Evolutionary conservation across 2,888 invertebrate species (phyloP).

Genomic region (Sarcophaga variegata): DNA sequence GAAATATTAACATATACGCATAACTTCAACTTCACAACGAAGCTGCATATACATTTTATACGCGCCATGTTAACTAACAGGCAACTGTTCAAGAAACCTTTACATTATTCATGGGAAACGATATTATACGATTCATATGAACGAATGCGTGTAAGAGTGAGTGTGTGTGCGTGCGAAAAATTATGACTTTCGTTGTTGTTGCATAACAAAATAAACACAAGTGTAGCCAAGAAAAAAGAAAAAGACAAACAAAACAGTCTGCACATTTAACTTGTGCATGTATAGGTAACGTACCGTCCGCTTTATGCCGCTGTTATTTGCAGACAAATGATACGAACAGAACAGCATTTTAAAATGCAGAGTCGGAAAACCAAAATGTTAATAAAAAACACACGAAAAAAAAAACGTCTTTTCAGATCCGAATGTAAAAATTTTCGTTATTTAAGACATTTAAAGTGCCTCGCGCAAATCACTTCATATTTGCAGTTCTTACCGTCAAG

Average conservation of each 20-base stretch:
- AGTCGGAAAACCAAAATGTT: constrained; percentile 32
- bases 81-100: background rate
- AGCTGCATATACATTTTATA: constrained; percentile 24
- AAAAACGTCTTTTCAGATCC: constrained; percentile 72
- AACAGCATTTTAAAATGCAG: background rate
- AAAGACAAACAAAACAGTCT: too few relatives aligned
- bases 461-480: constrained; percentile 82
- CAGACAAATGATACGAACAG: constrained; percentile 15
- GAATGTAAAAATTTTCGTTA: constrained; percentile 75
- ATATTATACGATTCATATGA: too few relatives aligned
- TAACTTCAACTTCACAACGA: background rate
- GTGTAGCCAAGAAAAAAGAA: too few relatives aligned
- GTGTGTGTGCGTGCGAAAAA: constrained; percentile 33
- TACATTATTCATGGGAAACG: too few relatives aligned
- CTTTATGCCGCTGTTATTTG: constrained; percentile 45
- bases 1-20: background rate
- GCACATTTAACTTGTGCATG: too few relatives aligned
- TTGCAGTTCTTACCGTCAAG: constrained; percentile 82
- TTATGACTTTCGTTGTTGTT: constrained; percentile 58
- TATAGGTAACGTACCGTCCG: too few relatives aligned
- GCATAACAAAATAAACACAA: too few relatives aligned
- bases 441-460: constrained; percentile 82
- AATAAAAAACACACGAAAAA: constrained; percentile 9
- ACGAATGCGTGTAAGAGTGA: background rate
- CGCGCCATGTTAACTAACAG: constrained; percentile 40